These are phyloP conservation scores for Tragelaphus scriptus DNA, from an alignment of 2,113 vertebrate species.

Conservation along the genomic window DNA sequence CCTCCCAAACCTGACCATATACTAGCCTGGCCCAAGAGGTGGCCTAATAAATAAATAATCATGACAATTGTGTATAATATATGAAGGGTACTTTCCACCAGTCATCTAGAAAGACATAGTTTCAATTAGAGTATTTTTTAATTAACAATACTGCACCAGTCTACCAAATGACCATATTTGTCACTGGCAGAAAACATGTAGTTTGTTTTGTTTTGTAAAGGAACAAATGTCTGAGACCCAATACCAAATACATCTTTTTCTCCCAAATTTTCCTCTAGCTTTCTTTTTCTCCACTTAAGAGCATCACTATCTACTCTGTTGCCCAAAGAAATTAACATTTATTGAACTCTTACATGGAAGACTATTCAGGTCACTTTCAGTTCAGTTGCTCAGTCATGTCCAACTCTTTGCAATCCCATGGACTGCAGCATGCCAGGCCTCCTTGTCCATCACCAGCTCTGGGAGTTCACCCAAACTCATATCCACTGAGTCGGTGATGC, in stretches of 20 bases:
- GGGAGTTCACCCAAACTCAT: accelerated
- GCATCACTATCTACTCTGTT: neutral
- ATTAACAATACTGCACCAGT: constrained; percentile 37
- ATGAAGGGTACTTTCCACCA: constrained; percentile 59
- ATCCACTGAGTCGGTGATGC: neutral
- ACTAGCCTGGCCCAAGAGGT: neutral
- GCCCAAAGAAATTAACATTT: neutral
- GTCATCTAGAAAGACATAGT: constrained; percentile 32
- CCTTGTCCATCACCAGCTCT: neutral
- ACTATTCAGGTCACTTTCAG: neutral
- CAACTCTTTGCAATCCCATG: neutral
- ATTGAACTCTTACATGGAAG: neutral
- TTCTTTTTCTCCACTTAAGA: neutral
- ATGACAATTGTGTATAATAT: constrained; percentile 51
- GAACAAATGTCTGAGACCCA: neutral
- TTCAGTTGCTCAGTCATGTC: neutral
- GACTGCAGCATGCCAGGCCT: neutral
- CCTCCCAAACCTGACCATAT: neutral
- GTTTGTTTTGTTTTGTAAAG: neutral
- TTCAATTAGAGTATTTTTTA: constrained; percentile 59
- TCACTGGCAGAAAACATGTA: neutral
- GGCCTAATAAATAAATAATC: constrained; percentile 66
- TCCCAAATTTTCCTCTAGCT: neutral
- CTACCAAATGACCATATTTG: neutral
- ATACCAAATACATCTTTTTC: neutral